Conservation (phyloP, 2,797 vertebrate species). For the Hylomyscus alleni region DNA sequence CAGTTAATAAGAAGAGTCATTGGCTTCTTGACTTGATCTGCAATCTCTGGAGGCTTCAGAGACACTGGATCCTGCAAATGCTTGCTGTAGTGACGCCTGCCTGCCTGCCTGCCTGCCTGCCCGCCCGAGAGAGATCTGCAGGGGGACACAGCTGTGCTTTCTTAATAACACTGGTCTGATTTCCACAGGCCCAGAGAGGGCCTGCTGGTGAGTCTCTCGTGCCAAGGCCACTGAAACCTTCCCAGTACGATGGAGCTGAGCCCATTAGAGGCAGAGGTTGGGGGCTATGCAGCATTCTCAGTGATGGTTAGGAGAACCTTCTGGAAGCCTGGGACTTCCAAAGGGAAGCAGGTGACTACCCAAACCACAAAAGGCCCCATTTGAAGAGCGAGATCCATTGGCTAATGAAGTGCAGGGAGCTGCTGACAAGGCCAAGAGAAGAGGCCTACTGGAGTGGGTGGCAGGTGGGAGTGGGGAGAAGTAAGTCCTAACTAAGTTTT, state of each 20-base stretch:
- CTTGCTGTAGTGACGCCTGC: background rate
- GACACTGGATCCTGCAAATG: background rate
- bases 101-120: background rate
- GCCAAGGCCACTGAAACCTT: background rate
- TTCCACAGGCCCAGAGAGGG: background rate
- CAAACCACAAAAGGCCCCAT: background rate
- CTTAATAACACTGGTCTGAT: background rate
- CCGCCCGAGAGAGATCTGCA: background rate
- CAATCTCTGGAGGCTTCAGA: background rate
- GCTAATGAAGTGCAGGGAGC: background rate
- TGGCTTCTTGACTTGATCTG: background rate
- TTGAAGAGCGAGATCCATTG: background rate
- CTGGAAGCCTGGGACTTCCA: background rate
- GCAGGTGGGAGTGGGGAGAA: background rate
- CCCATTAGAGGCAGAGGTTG: background rate
- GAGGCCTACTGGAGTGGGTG: background rate
- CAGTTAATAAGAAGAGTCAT: background rate
- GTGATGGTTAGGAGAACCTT: background rate
- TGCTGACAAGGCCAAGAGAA: background rate
- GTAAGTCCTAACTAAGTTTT: no score
- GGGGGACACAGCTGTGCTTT: constrained; percentile 1
- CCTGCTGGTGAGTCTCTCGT: background rate
- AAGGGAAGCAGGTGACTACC: background rate
- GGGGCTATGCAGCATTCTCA: background rate
- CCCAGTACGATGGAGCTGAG: background rate